Conservation (phyloP, 2,888 invertebrate species). For the Erynnis tages region DNA sequence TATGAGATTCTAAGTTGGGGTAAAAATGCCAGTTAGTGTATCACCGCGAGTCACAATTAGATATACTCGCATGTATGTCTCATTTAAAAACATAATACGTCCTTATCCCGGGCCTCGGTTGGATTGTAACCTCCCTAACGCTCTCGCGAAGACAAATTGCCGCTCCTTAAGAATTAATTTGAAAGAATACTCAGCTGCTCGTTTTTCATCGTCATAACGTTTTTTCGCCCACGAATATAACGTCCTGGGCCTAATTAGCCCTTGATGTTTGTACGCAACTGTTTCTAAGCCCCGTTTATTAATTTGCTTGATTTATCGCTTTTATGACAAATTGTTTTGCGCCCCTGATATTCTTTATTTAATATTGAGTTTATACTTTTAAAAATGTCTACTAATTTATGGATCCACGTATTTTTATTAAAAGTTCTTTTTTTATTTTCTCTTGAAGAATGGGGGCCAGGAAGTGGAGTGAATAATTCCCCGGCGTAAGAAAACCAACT, state of each 20-base stretch:
- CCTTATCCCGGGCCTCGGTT: no score
- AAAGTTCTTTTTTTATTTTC: no score
- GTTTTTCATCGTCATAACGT: conserved; percentile 63
- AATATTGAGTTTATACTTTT: not conserved
- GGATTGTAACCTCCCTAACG: conserved; percentile 11
- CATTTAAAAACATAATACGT: no score
- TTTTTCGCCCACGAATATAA: conserved; percentile 44
- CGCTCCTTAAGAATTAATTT: conserved; percentile 72
- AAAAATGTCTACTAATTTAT: conserved; percentile 1
- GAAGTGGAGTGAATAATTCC: conserved; percentile 23
- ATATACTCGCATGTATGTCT: no score
- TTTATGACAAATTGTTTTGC: conserved; percentile 21
- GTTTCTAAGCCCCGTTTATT: conserved; percentile 43
- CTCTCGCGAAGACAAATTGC: conserved; percentile 48
- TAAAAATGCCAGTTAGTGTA: no score
- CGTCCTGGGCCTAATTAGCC: conserved; percentile 57
- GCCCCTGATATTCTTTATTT: conserved; percentile 18
- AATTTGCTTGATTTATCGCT: conserved; percentile 34
- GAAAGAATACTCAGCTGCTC: conserved; percentile 47
- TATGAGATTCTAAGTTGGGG: no score
- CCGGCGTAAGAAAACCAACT: conserved; percentile 32
- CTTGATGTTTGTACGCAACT: conserved; percentile 47
- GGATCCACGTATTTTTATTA: no score
- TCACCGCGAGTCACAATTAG: no score
- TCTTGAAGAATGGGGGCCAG: no score